A percentile compares a stretch with the other conserved stretches of the same genome.
Conservation (phyloP, 2,113 vertebrate species). For the Apteryx owenii region DNA sequence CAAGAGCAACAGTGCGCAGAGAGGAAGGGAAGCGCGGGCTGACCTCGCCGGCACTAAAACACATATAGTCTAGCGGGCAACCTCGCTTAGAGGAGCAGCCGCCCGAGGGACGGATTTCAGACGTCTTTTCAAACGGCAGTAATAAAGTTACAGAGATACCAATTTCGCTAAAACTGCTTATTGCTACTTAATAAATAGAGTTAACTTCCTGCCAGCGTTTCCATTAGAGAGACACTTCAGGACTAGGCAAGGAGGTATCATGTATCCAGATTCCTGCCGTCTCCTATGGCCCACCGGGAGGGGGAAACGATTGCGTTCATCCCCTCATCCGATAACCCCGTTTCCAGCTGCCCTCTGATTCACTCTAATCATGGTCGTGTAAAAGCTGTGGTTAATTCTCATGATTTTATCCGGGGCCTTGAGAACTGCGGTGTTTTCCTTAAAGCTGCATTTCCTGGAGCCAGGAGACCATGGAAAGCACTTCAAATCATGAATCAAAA, state of each 20-base stretch:
- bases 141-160: not conserved
- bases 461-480: not conserved
- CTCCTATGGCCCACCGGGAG: not conserved
- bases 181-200: slow-evolving; percentile 54
- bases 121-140: not conserved
- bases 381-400: not conserved
- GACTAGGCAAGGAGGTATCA: slow-evolving; percentile 38
- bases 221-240: slow-evolving; percentile 40
- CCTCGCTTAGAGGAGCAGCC: not conserved
- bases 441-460: not conserved
- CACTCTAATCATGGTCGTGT: not conserved
- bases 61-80: not conserved
- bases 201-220: slow-evolving; percentile 58
- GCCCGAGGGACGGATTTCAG: not conserved
- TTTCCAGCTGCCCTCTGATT: not conserved
- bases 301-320: not conserved
- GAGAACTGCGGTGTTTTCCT: not conserved
- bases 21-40: not conserved
- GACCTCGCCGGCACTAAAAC: not conserved
- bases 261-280: slow-evolving; percentile 8
- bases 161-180: slow-evolving; percentile 56
- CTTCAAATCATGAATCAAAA: not conserved
- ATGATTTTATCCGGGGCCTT: not conserved
- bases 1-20: not conserved
- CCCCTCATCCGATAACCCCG: slow-evolving; percentile 2